Conservation (phyloP, 35 echinoderm and acorn worm genomes). For the Apostichopus japonicus region DNA sequence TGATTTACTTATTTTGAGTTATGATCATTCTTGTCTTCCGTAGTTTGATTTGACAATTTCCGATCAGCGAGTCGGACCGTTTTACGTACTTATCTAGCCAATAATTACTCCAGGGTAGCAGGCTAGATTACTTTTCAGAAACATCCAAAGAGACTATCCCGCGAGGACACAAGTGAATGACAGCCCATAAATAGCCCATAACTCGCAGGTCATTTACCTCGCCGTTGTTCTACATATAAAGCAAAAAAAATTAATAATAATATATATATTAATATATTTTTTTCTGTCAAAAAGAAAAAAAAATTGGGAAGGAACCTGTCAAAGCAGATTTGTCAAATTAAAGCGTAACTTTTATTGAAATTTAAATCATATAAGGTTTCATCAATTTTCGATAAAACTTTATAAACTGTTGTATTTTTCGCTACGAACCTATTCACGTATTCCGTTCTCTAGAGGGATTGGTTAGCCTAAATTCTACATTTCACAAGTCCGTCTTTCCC, state of each 20-base stretch:
- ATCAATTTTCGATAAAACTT: background rate
- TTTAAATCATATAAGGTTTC: background rate
- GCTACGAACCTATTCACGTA: background rate
- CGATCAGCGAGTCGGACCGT: background rate
- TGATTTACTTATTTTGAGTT: too few relatives aligned
- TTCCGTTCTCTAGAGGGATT: background rate
- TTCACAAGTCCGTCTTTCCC: background rate
- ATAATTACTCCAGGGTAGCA: slow-evolving; percentile 44
- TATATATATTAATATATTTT: background rate
- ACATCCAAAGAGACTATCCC: slow-evolving; percentile 18
- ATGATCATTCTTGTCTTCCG: background rate
- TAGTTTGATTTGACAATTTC: background rate
- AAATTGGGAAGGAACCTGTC: background rate
- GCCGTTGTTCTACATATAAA: slow-evolving; percentile 31
- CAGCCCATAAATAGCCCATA: slow-evolving; percentile 48
- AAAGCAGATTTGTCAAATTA: slow-evolving; percentile 41
- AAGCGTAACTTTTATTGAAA: background rate
- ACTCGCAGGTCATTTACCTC: slow-evolving; percentile 31
- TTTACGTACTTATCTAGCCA: background rate
- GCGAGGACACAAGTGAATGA: slow-evolving; percentile 32
- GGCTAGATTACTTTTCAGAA: slow-evolving; percentile 44
- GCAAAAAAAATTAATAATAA: background rate
- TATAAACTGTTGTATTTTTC: background rate
- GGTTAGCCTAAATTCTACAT: background rate
- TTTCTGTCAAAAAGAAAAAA: background rate